Percentiles rank a stretch among this genome's conserved stretches.
Conservation (phyloP, 1,140 invertebrate genomes). For the Pygmarrhopalites habei region DNA sequence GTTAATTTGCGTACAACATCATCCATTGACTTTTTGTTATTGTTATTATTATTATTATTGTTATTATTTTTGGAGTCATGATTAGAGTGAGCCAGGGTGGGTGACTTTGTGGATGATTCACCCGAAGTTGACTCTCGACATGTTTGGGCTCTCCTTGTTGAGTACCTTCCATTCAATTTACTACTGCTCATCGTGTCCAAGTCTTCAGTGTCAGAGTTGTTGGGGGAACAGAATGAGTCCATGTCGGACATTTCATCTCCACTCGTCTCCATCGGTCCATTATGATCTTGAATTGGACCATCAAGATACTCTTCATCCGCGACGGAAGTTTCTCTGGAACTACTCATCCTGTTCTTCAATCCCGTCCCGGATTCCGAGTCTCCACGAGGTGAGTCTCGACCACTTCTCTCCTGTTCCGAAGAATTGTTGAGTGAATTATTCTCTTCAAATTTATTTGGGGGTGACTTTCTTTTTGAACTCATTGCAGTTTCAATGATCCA, state of each 20-base stretch:
- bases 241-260: constrained; percentile 36
- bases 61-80: too few relatives aligned
- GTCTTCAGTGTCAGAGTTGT: constrained; percentile 27
- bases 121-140: constrained; percentile 12
- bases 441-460: constrained; percentile 39
- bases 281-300: not conserved
- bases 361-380: too few relatives aligned
- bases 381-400: not conserved
- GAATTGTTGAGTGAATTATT: constrained; percentile 1
- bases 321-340: not conserved
- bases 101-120: constrained; percentile 17
- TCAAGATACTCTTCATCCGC: not conserved
- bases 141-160: not conserved
- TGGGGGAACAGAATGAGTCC: constrained; percentile 27
- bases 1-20: constrained; percentile 36
- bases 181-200: not conserved
- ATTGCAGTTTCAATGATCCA: too few relatives aligned
- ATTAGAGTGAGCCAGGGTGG: constrained; percentile 8
- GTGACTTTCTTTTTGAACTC: constrained; percentile 39
- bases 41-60: constrained; percentile 20
- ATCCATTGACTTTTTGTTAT: constrained; percentile 36
- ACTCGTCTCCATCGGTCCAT: constrained; percentile 24
- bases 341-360: not conserved
- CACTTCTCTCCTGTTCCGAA: not conserved
- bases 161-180: constrained; percentile 8